Evolutionary conservation across 1,140 invertebrate genomes (phyloP), one percentile per base, ranked within the genome.

Genomic region (Mesaphorura yosii): DNA sequence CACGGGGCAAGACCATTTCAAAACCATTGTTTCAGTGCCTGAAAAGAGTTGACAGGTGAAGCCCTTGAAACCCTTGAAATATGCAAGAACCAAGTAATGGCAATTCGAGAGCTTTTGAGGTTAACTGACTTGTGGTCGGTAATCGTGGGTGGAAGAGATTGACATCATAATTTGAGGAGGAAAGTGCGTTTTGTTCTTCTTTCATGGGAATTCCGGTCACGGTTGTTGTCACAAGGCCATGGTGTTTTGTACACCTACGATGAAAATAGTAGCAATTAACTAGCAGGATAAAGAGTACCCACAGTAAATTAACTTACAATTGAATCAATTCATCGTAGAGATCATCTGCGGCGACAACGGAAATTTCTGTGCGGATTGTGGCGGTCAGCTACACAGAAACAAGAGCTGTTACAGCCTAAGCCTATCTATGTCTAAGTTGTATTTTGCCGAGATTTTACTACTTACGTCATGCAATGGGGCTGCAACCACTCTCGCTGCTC

Each of bases 191-290:
- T 73, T 96, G 92, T 72, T 98, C 93, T 73, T 98, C 93, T 74
- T 98, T 98, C 93, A 98, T 98, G 3, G 92, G 93, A 65, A 98
- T 98, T 26, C 91, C 92, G 23, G 91, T 97, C 0, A 98, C 91
- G 1, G 90, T 95, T 14, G 93, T 96, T 48, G 86, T 91, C 1
- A 89, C 83, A n/a, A 98, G 71, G 66, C 87, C 79, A 65, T 93
- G 96, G 69, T 96, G 92, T 14, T n/a, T 10, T 7, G 42, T 27
- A 48, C 56, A 57, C 28, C 60, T 62, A 37, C 7, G 39, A 50
- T n/a, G 19, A 46, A n/a, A 50, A 29, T 27, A 41, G 15, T 22
- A 49, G 22, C 19, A 2, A 5, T 37, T 2, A 15, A 15, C 3
- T n/a, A n/a, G n/a, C n/a, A n/a, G 29, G 23, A 39, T 48, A 22